A percentile compares a stretch with the other conserved stretches of the same genome.
Conservation (phyloP, 2,113 vertebrate species). For the Thermophis baileyi region DNA sequence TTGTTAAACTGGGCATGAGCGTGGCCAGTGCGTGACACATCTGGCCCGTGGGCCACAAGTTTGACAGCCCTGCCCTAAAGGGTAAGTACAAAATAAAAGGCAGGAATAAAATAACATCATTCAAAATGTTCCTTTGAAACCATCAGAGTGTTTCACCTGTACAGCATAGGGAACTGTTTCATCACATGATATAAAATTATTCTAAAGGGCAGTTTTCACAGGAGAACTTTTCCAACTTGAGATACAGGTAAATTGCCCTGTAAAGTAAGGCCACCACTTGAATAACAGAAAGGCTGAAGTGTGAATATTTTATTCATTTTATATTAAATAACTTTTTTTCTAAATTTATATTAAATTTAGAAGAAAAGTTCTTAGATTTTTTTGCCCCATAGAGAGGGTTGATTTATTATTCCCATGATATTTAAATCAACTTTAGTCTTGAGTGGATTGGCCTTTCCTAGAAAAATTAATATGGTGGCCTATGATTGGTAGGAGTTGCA, state of each 20-base stretch:
- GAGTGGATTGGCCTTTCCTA: not conserved
- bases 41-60: too few species aligned
- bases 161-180: not conserved
- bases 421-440: not conserved
- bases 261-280: not conserved
- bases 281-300: not conserved
- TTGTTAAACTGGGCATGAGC: too few species aligned
- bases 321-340: not conserved
- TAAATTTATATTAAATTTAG: not conserved
- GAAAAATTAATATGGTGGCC: not conserved
- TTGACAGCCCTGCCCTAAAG: not conserved
- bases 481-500: not conserved
- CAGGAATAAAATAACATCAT: not conserved
- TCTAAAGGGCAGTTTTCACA: not conserved
- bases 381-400: not conserved
- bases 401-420: not conserved
- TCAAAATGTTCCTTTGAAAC: not conserved
- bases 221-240: not conserved
- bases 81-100: not conserved
- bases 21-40: too few species aligned
- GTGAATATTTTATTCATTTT: not conserved
- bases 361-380: not conserved
- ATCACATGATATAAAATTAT: not conserved
- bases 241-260: not conserved
- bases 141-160: not conserved